Evolutionary conservation across 2,797 vertebrate genomes (phyloP).

Genomic region (Chelidonichthys spinosus): DNA sequence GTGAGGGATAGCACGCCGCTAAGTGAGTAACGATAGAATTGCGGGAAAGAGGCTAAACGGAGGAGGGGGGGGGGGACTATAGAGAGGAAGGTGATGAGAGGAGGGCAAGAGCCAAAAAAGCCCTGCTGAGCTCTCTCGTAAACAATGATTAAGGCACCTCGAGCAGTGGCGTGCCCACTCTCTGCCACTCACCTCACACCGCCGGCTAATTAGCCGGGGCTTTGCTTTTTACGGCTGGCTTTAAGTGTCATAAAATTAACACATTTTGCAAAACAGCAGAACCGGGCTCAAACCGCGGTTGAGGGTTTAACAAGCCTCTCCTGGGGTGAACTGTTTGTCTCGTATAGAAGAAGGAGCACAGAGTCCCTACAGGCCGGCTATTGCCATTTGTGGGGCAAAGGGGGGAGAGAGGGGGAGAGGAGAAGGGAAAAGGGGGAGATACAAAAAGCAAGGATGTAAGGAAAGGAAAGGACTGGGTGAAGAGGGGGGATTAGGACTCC

Average conservation of each 20-base stretch:
- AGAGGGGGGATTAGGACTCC: conserved; percentile 80
- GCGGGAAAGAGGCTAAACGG: conserved; percentile 44
- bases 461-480: conserved; percentile 58
- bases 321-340: conserved; percentile 72
- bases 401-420: conserved; percentile 1
- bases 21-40: conserved; percentile 36
- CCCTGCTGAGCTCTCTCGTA: conserved; percentile 75
- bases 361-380: conserved; percentile 67
- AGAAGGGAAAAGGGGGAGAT: conserved; percentile 13
- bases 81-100: conserved; percentile 60
- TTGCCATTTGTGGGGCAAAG: conserved; percentile 52
- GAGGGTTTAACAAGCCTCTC: conserved; percentile 79
- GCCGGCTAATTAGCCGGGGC: conserved; percentile 76
- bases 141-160: conserved; percentile 82
- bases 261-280: conserved; percentile 78
- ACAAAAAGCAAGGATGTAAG: conserved; percentile 43
- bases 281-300: conserved; percentile 62
- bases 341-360: conserved; percentile 35
- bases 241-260: conserved; percentile 83
- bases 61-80: conserved; percentile 7
- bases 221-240: conserved; percentile 79
- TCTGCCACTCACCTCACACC: conserved; percentile 81
- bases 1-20: conserved; percentile 29
- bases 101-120: conserved; percentile 58
- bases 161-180: conserved; percentile 71